phyloP scores from a whole-genome alignment of 2,888 invertebrate species.

The Timema podura region DNA sequence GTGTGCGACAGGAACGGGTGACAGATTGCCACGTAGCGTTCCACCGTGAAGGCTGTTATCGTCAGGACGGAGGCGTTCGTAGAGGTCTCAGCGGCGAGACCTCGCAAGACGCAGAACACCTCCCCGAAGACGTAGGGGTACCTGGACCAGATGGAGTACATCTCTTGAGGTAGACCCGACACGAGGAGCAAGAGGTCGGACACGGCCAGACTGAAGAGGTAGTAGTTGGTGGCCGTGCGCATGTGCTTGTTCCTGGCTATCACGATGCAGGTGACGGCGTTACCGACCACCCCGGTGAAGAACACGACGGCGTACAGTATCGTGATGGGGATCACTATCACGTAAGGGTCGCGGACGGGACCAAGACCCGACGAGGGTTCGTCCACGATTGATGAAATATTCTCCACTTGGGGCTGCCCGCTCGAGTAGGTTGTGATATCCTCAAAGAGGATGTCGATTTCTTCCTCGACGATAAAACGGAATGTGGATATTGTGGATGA shows the following conservation, averaged over 20 bases:
- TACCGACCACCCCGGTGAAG: slow-evolving; percentile 69
- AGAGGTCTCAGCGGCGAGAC: slow-evolving; percentile 58
- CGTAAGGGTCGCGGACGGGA: slow-evolving; percentile 51
- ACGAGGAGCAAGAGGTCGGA: slow-evolving; percentile 70
- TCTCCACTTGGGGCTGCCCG: too few relatives aligned
- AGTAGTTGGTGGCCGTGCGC: slow-evolving; percentile 83
- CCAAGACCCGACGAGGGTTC: too few relatives aligned
- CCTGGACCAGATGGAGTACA: slow-evolving; percentile 69
- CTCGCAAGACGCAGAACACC: slow-evolving; percentile 43
- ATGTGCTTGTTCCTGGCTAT: slow-evolving; percentile 71
- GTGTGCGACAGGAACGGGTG: slow-evolving; percentile 76
- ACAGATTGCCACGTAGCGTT: slow-evolving; percentile 56
- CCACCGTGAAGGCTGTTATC: slow-evolving; percentile 61
- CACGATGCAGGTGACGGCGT: slow-evolving; percentile 73
- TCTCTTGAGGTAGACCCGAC: slow-evolving; percentile 75
- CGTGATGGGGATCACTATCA: slow-evolving; percentile 62
- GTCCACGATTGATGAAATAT: too few relatives aligned
- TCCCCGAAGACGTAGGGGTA: slow-evolving; percentile 76
- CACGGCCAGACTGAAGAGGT: slow-evolving; percentile 72
- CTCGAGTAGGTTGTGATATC: too few relatives aligned
- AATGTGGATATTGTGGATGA: too few relatives aligned
- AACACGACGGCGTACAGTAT: slow-evolving; percentile 64
- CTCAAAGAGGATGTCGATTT: too few relatives aligned
- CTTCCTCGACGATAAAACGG: too few relatives aligned
- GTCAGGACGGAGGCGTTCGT: slow-evolving; percentile 46